Evolutionary conservation across 2,113 vertebrate species (phyloP), one percentile per base, ranked within the genome.

Genomic region (Centropristis striata): DNA sequence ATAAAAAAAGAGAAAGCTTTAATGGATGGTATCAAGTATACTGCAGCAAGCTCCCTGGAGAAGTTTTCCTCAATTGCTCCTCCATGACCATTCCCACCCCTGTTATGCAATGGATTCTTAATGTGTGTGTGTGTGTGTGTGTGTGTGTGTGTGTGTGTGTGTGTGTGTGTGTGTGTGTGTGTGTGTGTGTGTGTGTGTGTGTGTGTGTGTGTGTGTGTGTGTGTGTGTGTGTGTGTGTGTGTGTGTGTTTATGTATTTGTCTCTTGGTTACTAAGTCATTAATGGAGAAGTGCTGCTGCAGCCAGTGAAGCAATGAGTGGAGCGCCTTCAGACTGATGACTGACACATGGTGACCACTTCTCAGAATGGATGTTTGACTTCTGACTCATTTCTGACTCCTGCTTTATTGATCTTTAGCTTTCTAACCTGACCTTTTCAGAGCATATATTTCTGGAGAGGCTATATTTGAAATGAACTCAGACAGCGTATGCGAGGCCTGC

Each of bases 241-340:
- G 39, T 58, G 32, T 79, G 72, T 58, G 15, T 42, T 37, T 79
- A 1, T 51, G 39, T 27, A 44, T 68, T 4, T 77, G 67, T 84
- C 36, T 71, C 70, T 57, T 41, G 65, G 54, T 60, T 65, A 16
- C 63, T 8, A 27, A 83, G 64, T 73, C 59, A 63, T 64, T 27
- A 68, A 42, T 14, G 21, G 57, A 69, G 63, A 80, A 78, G 65
- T 72, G 61, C 69, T 54, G 20, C 72, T 80, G 50, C 13, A 75
- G 55, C 28, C 47, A 15, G 27, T 69, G 79, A 54, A 75, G 49
- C 49, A 36, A 2, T 69, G 66, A 76, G 59, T 16, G 28, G 42
- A 84, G 71, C 53, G 55, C 59, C 75, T 68, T 65, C 61, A 83
- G 80, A 58, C 57, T 65, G 71, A 79, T 85, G 73, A 74, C 47